phyloP scores from a whole-genome alignment of 2,888 invertebrate genomes.

The Dasysyrphus tricinctus region DNA sequence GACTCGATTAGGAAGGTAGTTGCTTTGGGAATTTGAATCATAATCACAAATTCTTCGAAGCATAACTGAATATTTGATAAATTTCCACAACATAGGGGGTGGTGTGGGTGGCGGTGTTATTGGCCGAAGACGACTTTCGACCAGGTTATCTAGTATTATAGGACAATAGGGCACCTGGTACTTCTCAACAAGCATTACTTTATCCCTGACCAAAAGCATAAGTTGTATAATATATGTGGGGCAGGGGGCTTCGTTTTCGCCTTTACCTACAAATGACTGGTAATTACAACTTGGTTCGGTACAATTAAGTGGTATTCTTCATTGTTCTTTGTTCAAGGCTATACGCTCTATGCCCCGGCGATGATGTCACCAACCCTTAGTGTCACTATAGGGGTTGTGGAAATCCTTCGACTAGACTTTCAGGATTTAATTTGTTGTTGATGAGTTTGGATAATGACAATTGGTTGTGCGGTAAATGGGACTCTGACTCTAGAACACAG shows the following conservation, averaged over 20 bases:
- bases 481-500: background rate
- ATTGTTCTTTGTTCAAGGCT: conserved; percentile 45
- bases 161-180: conserved; percentile 43
- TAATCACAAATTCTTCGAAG: conserved; percentile 51
- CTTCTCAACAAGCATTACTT: conserved; percentile 23
- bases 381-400: conserved; percentile 2
- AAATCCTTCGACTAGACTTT: conserved; percentile 43
- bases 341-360: conserved; percentile 8
- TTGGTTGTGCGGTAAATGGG: conserved; percentile 43
- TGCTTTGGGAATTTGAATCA: conserved; percentile 46
- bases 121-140: background rate
- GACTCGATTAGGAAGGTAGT: conserved; percentile 35
- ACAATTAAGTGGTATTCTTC: conserved; percentile 61
- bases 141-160: conserved; percentile 37
- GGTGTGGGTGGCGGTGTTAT: background rate
- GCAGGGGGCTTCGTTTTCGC: background rate
- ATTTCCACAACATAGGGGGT: conserved; percentile 15
- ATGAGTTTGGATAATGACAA: conserved; percentile 71
- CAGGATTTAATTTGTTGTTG: conserved; percentile 67
- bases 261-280: conserved; percentile 48
- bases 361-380: conserved; percentile 29
- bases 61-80: conserved; percentile 27
- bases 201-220: conserved; percentile 13
- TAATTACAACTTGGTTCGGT: conserved; percentile 63
- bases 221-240: background rate